Conservation (phyloP, 2,113 vertebrate genomes). For the Ctenomys sociabilis region DNA sequence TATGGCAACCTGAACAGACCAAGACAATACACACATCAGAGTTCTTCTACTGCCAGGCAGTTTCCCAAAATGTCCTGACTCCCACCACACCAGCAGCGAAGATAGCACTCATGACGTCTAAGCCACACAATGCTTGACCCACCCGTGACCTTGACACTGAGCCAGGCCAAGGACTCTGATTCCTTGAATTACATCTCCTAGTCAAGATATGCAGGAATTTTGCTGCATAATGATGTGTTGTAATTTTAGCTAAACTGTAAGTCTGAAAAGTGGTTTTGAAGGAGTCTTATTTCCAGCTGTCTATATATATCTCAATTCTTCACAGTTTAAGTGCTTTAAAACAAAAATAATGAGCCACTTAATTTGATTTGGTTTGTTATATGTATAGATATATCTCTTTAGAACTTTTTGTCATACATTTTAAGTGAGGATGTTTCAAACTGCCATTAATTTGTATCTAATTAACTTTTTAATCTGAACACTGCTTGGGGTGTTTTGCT, state of each 20-base stretch:
- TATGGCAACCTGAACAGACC: neutral
- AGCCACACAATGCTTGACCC: neutral
- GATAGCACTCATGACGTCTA: neutral
- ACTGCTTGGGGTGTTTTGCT: neutral
- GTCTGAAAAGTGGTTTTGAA: neutral
- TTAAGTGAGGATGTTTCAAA: slow-evolving; percentile 28
- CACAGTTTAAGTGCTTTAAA: slow-evolving; percentile 47
- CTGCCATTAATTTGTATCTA: slow-evolving; percentile 31
- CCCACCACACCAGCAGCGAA: neutral
- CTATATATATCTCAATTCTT: neutral
- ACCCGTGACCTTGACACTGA: neutral
- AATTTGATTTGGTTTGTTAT: neutral
- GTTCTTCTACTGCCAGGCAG: neutral
- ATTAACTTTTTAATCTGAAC: slow-evolving; percentile 32
- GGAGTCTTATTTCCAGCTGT: neutral
- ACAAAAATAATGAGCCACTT: slow-evolving; percentile 34
- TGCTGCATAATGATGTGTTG: neutral
- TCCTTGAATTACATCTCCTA: slow-evolving; percentile 37
- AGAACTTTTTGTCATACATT: slow-evolving; percentile 33
- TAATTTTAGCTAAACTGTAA: slow-evolving; percentile 25
- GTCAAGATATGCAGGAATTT: slow-evolving; percentile 56
- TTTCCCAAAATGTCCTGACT: neutral
- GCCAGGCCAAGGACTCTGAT: slow-evolving; percentile 7
- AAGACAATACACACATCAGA: neutral
- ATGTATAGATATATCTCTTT: neutral